These are phyloP conservation scores for Spondyliosoma cantharus DNA, from an alignment of 2,797 vertebrate genomes.

Conservation along the genomic window DNA sequence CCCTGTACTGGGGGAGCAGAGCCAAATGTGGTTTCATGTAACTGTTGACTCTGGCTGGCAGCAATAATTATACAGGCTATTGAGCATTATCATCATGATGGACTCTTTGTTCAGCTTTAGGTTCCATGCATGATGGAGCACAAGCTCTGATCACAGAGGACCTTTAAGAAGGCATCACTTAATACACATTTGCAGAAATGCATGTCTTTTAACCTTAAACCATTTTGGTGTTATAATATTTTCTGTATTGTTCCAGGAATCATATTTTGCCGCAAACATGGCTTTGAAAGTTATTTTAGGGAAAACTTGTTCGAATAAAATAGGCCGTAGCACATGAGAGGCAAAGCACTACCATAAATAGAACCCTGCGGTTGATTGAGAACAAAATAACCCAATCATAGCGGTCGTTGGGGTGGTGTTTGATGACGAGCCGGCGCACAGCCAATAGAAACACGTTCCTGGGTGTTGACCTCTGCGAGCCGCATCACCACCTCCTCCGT, in stretches of 20 bases:
- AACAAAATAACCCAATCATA: conserved; percentile 64
- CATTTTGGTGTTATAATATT: background rate
- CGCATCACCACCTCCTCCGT: conserved; percentile 81
- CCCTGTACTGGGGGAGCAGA: conserved; percentile 29
- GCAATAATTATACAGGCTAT: background rate
- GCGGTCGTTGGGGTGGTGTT: background rate
- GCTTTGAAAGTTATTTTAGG: conserved; percentile 18
- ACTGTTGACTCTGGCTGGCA: background rate
- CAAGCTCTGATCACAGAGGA: conserved; percentile 6
- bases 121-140: conserved; percentile 14
- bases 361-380: conserved; percentile 71
- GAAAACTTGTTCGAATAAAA: conserved; percentile 53
- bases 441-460: conserved; percentile 71
- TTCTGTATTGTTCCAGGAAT: background rate
- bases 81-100: conserved; percentile 5
- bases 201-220: background rate
- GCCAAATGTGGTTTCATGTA: conserved; percentile 21
- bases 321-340: conserved; percentile 73
- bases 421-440: conserved; percentile 52
- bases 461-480: conserved; percentile 82
- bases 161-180: background rate
- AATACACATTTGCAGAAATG: background rate
- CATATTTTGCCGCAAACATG: accelerated
- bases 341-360: conserved; percentile 80
- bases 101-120: background rate